These are phyloP conservation scores for Pemphigus obesinymphae DNA, from an alignment of 1,140 invertebrate species.

Conservation along the genomic window DNA sequence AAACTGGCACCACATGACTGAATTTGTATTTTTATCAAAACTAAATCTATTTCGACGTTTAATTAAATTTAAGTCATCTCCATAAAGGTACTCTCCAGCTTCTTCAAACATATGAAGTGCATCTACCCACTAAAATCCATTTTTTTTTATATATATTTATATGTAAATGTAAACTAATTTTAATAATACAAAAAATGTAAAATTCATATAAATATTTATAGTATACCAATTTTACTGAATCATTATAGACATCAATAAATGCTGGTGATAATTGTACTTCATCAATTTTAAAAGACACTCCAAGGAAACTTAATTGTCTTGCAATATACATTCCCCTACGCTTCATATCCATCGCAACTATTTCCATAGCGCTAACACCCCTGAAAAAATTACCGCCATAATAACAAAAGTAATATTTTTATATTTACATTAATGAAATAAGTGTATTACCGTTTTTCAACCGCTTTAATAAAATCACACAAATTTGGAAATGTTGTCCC, in stretches of 20 bases:
- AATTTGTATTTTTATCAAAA: no score
- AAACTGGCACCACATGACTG: slow-evolving; percentile 99
- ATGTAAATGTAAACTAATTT: slow-evolving; percentile 49
- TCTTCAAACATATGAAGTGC: slow-evolving; percentile 92
- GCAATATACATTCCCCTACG: slow-evolving; percentile 97
- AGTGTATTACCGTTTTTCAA: no score
- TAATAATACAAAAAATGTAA: no score
- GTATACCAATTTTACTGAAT: slow-evolving; percentile 86
- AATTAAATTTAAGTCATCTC: no score
- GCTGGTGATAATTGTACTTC: slow-evolving; percentile 85
- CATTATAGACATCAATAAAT: slow-evolving; percentile 88
- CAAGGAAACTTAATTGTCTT: slow-evolving; percentile 93
- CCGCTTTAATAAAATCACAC: no score
- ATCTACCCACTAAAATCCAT: slow-evolving; percentile 72
- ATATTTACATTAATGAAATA: slow-evolving; percentile 97
- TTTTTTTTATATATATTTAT: neutral
- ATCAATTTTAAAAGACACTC: slow-evolving; percentile 92
- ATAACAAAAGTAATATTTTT: slow-evolving; percentile 54
- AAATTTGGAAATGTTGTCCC: slow-evolving; percentile 94
- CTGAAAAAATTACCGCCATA: slow-evolving; percentile 52
- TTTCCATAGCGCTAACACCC: slow-evolving; percentile 99
- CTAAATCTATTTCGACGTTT: no score
- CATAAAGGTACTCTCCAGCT: slow-evolving; percentile 84
- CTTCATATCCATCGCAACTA: slow-evolving; percentile 99
- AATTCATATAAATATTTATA: no score